Base-by-base conservation (phyloP, 92 coral and sea anemone genomes). In the Chrysogorgia sp. region DNA sequence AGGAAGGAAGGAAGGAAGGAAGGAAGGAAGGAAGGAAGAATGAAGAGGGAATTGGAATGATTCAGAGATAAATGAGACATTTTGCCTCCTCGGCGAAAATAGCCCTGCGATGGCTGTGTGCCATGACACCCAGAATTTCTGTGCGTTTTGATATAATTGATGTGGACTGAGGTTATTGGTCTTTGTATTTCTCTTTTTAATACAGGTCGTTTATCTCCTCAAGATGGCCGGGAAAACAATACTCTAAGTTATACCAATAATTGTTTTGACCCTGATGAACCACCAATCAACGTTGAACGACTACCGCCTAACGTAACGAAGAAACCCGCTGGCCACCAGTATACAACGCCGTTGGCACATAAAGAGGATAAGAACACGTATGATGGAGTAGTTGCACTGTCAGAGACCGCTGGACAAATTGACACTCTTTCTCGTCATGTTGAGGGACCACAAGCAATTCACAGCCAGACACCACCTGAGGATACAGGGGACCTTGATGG, bases 251-350 rank as follows among this genome's bases (percentile, higher is more conserved):
- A 55, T 32, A 55, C 5, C 50, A 72, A 72, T 25, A 24, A 33
- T 29, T 53, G 28, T 34, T 72, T 58, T 26, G 55, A 24, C 35
- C 10, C 7, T 34, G 79, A 72, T 35, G 65, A 72, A 34, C 63
- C 30, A 9, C 77, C 77, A 1, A 52, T 71, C 62, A 71, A 71
- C 62, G 41, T 71, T 19, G 62, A 49, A 14, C 28, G 62, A 71
- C 31, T 71, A 17, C 43, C 77, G 1, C 23, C 60, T 49, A 12
- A 71, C 6, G 5, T 17, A 52, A 7, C 59, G 58, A 52, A 1
- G 37, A 30, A 28, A 30, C 61, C 60, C 25, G 29, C 10, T 2
- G 15, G 43, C 21, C 37, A 28, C 30, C 28, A 35, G 21, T 8
- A 19, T 40, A 35, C 12, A 67, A 37, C 7, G 53, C 53, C 7